phyloP scores from a whole-genome alignment of 2,888 invertebrate genomes.

The Noctua fimbriata region DNA sequence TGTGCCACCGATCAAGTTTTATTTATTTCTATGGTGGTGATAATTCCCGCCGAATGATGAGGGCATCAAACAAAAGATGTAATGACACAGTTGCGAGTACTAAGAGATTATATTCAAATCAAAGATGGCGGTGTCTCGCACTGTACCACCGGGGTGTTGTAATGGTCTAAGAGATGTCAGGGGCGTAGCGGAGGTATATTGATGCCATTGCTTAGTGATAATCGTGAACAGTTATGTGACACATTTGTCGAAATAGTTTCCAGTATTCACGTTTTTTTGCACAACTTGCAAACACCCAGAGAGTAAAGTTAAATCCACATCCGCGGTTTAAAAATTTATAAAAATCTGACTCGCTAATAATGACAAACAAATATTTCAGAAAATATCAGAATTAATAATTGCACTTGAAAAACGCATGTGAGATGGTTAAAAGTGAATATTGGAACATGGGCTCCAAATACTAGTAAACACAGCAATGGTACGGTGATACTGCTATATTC shows the following conservation, averaged over 20 bases:
- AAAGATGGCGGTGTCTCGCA: constrained; percentile 76
- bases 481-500: constrained; percentile 79
- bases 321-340: background rate
- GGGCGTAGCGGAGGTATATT: constrained; percentile 87
- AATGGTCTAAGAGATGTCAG: constrained; percentile 88
- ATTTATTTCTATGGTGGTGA: constrained; percentile 79
- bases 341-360: background rate
- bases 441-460: constrained; percentile 79
- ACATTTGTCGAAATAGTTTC: constrained; percentile 58
- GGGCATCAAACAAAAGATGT: constrained; percentile 89
- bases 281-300: constrained; percentile 11
- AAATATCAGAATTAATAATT: background rate
- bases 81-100: constrained; percentile 84
- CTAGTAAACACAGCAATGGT: constrained; percentile 82
- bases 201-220: constrained; percentile 69
- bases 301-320: background rate
- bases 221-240: constrained; percentile 31
- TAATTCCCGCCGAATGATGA: constrained; percentile 79
- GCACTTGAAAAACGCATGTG: background rate
- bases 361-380: background rate
- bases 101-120: constrained; percentile 28
- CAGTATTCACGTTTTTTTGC: constrained; percentile 67
- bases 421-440: constrained; percentile 80
- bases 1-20: constrained; percentile 82
- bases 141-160: constrained; percentile 88